Percentiles rank a stretch among this genome's conserved stretches.
Evolutionary conservation across 1,140 invertebrate species (phyloP).

Genomic region (Pantala flavescens): DNA sequence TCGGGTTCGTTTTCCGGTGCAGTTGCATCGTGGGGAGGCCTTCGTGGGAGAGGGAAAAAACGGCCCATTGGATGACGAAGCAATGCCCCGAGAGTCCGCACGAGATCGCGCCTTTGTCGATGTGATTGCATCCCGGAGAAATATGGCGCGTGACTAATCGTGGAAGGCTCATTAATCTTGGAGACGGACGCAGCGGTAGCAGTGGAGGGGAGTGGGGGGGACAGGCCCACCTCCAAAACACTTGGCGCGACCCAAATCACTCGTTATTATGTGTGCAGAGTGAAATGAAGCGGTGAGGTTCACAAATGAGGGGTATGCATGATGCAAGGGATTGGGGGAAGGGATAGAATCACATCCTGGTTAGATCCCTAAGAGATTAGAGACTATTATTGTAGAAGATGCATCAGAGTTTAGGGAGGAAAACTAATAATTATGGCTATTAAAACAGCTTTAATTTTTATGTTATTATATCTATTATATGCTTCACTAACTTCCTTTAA

Average conservation of each 20-base stretch:
- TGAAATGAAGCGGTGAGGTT: constrained; percentile 2
- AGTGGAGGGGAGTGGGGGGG: not conserved
- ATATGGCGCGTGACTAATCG: not conserved
- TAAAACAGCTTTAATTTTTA: too few relatives aligned
- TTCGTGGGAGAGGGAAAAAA: too few relatives aligned
- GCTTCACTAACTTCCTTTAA: too few relatives aligned
- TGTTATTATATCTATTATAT: too few relatives aligned
- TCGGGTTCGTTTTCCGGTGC: too few relatives aligned
- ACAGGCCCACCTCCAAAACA: not conserved
- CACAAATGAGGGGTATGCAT: not conserved
- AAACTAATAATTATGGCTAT: too few relatives aligned
- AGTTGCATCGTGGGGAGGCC: too few relatives aligned
- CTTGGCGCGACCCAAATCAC: not conserved
- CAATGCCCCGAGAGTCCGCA: not conserved
- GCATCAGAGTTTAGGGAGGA: too few relatives aligned
- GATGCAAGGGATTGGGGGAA: not conserved
- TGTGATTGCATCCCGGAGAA: not conserved
- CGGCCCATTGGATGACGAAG: not conserved
- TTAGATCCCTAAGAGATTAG: too few relatives aligned
- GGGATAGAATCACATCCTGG: not conserved
- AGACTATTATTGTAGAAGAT: too few relatives aligned
- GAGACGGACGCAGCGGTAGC: not conserved
- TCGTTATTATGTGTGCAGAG: constrained; percentile 1
- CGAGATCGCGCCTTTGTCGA: not conserved
- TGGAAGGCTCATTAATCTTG: not conserved